Percentiles rank a stretch among this genome's conserved stretches.
phyloP scores from a whole-genome alignment of 2,888 invertebrate genomes.

The Actias luna region DNA sequence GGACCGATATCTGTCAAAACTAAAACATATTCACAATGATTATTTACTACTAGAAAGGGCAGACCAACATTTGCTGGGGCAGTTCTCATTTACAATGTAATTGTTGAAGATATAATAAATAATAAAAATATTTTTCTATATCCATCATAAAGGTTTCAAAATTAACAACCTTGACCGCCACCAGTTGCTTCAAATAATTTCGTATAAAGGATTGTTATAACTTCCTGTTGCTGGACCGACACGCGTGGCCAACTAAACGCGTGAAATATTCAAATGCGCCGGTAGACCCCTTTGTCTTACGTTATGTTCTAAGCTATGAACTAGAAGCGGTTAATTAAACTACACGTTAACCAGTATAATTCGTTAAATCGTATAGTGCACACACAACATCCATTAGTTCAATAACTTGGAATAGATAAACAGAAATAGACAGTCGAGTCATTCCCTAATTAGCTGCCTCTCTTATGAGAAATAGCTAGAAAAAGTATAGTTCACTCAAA shows the following conservation, averaged over 20 bases:
- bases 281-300: constrained; percentile 45
- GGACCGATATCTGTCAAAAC: too few relatives aligned
- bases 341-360: neutral
- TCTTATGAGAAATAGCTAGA: too few relatives aligned
- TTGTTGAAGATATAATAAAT: neutral
- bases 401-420: too few relatives aligned
- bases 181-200: constrained; percentile 10
- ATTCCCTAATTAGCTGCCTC: too few relatives aligned
- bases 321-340: constrained; percentile 1
- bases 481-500: too few relatives aligned
- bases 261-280: constrained; percentile 66
- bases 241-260: constrained; percentile 55
- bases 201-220: constrained; percentile 17
- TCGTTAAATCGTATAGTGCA: too few relatives aligned
- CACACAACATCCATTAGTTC: too few relatives aligned
- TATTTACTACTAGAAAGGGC: too few relatives aligned
- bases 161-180: constrained; percentile 50
- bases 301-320: constrained; percentile 30
- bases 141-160: constrained; percentile 42
- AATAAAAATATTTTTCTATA: neutral
- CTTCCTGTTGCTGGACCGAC: constrained; percentile 27
- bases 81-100: too few relatives aligned
- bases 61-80: too few relatives aligned
- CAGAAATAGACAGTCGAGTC: too few relatives aligned
- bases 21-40: too few relatives aligned